A percentile compares a stretch with the other conserved stretches of the same genome.
Conservation (phyloP, 2,797 vertebrate species). For the Coranthus polyacanthus region DNA sequence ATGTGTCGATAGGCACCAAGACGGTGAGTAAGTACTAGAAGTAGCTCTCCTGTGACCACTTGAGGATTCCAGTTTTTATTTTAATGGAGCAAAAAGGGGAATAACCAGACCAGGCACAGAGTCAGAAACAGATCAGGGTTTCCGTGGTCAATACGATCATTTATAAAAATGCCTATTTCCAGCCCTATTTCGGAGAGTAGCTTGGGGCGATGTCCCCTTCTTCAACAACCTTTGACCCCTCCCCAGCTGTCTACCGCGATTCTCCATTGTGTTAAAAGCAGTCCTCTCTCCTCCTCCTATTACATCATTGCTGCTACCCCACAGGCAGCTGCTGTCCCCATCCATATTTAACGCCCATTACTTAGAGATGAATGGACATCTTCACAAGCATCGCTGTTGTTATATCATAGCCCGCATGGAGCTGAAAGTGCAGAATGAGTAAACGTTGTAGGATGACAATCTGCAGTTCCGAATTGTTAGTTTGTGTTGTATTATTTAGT, state of each 20-base stretch:
- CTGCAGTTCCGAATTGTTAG: conserved; percentile 7
- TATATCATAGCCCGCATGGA: conserved; percentile 44
- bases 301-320: conserved; percentile 71
- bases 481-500: conserved; percentile 4
- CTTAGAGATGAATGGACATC: conserved; percentile 64
- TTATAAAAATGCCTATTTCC: not conserved
- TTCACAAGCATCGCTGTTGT: conserved; percentile 39
- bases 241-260: conserved; percentile 66
- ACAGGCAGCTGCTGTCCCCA: conserved; percentile 74
- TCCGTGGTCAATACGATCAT: not conserved
- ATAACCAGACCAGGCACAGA: not conserved
- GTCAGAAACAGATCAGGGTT: not conserved
- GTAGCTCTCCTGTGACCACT: not conserved
- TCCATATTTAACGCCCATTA: conserved; percentile 77
- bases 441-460: conserved; percentile 20
- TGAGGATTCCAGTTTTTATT: conserved; percentile 1
- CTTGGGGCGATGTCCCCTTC: conserved; percentile 27
- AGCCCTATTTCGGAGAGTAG: not conserved
- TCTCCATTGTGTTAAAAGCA: conserved; percentile 62
- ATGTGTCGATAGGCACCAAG: too few relatives aligned
- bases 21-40: too few relatives aligned
- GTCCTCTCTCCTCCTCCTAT: conserved; percentile 61
- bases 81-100: not conserved
- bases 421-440: conserved; percentile 23
- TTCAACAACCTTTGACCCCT: conserved; percentile 63